Percentiles rank a stretch among this genome's conserved stretches.
These are phyloP conservation scores for Phengaris arion DNA, from an alignment of 2,888 invertebrate species.

Conservation along the genomic window DNA sequence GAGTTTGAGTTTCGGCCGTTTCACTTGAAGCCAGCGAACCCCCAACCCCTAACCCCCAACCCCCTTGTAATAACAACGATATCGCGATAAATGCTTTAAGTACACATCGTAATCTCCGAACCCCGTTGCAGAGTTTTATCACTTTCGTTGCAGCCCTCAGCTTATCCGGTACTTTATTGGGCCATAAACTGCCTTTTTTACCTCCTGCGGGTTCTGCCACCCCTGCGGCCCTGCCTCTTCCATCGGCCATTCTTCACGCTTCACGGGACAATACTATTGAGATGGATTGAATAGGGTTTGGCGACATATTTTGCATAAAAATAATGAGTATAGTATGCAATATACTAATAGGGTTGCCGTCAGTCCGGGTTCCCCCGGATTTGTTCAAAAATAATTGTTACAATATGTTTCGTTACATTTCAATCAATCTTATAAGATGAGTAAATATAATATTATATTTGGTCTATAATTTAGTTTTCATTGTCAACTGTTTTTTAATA, in stretches of 20 bases:
- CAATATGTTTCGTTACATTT: too few relatives aligned
- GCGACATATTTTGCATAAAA: background rate
- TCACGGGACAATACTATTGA: background rate
- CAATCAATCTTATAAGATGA: too few relatives aligned
- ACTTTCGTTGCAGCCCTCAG: constrained; percentile 8
- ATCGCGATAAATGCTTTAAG: constrained; percentile 9
- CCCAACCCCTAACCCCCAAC: too few relatives aligned
- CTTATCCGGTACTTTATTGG: constrained; percentile 22
- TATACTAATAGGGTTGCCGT: too few relatives aligned
- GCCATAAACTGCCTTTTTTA: constrained; percentile 18
- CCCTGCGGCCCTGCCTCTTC: background rate
- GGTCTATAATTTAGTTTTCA: too few relatives aligned
- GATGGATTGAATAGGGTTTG: background rate
- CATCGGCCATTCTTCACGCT: constrained; percentile 3
- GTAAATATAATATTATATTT: too few relatives aligned
- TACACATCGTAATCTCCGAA: constrained; percentile 8
- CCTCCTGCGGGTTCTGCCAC: background rate
- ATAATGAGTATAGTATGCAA: too few relatives aligned
- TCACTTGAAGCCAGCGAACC: background rate
- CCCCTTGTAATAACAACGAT: constrained; percentile 6
- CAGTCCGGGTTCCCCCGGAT: too few relatives aligned
- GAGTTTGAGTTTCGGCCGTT: background rate
- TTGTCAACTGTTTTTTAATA: too few relatives aligned
- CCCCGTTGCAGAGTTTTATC: constrained; percentile 9
- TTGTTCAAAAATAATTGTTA: too few relatives aligned